Evolutionary conservation across 2,888 invertebrate genomes (phyloP), one percentile per base, ranked within the genome.

Genomic region (Sturmia bella): DNA sequence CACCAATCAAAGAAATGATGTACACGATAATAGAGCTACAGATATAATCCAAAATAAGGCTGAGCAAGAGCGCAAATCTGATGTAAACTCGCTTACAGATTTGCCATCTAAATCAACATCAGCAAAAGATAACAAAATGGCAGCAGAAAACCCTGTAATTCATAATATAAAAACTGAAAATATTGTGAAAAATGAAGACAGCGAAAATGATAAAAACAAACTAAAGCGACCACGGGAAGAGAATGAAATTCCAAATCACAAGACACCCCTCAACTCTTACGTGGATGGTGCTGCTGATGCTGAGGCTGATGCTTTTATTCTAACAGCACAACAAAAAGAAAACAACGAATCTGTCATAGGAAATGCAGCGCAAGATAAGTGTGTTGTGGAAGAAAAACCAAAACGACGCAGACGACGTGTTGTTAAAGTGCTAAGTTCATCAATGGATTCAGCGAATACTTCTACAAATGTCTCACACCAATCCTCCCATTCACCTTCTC

Each of bases 341-440:
- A 11, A 19, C 48, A 12, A 68, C 68, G 24, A 74, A 27, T 17
- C 48, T 39, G 50, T 77, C 39, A 74, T 54, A 77, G 3, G 27
- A 70, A 59, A 0, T 56, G 43, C 59, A 19, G 32, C 32, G 0
- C 21, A 27, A 43, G 15, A 24, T 24, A 56, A 66, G 0, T 17
- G 43, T 48, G n/a, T 56, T n/a, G 24, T 21, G 19, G 68, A 1
- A 9, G 6, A 13, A 2, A 69, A 73, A 21, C 12, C 15, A 1
- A 57, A 48, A n/a, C 27, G 32, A 19, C 80, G 63, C 11, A 79
- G 54, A 45, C 61, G 24, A 15, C 74, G 82, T 4, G 32, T 74
- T 11, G 78, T 78, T 21, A 84, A 79, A 45, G 52, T 76, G 24
- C 37, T 81, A 19, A 82, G 79, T 21, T 68, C 69, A 11, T 77